phyloP scores from a whole-genome alignment of 2,113 vertebrate genomes.

The Oncorhynchus mykiss region DNA sequence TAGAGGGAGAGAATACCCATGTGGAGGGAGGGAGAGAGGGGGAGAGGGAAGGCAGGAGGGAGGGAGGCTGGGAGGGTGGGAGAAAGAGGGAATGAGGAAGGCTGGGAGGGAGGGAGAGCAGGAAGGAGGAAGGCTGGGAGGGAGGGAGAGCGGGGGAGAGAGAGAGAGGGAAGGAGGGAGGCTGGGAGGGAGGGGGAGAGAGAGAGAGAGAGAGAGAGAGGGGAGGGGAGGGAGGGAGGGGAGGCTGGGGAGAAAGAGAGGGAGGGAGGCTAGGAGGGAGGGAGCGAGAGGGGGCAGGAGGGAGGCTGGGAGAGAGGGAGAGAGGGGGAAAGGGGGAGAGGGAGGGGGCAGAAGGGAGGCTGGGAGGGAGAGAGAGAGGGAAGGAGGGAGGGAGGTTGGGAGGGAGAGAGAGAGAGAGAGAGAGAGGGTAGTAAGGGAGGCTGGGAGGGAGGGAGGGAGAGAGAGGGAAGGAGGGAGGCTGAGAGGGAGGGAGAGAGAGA shows the following conservation, averaged over 20 bases:
- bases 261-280: no score
- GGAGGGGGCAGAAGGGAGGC: neutral
- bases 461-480: no score
- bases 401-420: no score
- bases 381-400: no score
- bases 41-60: neutral
- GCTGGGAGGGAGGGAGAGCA: neutral
- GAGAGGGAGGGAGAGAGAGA: no score
- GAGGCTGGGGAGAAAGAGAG: no score
- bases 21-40: conserved; percentile 8
- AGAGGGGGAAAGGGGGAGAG: accelerated
- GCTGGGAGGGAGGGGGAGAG: neutral
- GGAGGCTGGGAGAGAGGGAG: no score
- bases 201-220: neutral
- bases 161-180: neutral
- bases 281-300: no score
- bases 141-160: neutral
- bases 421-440: no score
- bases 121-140: neutral
- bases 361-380: neutral
- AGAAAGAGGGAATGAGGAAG: neutral
- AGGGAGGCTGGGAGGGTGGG: neutral
- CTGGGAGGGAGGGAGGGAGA: no score
- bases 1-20: conserved; percentile 34
- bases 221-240: no score